Evolutionary conservation across 1,140 invertebrate species (phyloP).

Genomic region (Calycopis cecrops): DNA sequence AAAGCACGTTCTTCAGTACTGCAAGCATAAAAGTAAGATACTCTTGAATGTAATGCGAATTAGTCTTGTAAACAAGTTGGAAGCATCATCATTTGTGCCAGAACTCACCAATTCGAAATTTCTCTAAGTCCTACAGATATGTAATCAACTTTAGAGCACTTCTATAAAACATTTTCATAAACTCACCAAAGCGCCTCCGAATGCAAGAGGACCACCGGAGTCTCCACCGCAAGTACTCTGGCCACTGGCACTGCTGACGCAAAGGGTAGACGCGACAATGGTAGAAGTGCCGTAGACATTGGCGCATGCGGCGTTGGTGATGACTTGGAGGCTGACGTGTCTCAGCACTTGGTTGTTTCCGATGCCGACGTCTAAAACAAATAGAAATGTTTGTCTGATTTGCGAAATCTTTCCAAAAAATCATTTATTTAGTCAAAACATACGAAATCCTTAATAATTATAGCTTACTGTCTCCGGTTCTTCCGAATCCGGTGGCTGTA

Average conservation of each 20-base stretch:
- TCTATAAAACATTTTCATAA: neutral
- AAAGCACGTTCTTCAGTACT: too few relatives aligned
- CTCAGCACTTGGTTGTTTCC: constrained; percentile 12
- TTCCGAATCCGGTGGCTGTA: constrained; percentile 24
- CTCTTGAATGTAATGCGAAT: neutral
- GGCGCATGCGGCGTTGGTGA: constrained; percentile 21
- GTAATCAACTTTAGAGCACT: neutral
- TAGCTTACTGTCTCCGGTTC: constrained; percentile 23
- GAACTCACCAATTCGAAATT: too few relatives aligned
- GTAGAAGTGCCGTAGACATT: constrained; percentile 13
- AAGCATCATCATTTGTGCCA: too few relatives aligned
- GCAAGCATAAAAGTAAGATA: neutral
- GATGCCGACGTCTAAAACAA: constrained; percentile 14
- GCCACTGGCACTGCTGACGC: constrained; percentile 17
- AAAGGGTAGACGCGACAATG: constrained; percentile 24
- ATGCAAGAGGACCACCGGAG: constrained; percentile 21
- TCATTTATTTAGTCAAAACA: neutral
- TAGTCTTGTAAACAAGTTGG: neutral
- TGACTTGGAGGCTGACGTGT: constrained; percentile 25
- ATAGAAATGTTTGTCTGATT: neutral
- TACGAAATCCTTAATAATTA: neutral
- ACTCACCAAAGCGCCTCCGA: constrained; percentile 17
- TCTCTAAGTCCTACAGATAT: neutral
- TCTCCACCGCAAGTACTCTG: constrained; percentile 25
- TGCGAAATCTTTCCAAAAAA: neutral